Evolutionary conservation across 30 jellyfish, hydroid and myxozoan species (phyloP), one percentile per base, ranked within the genome.

Genomic region (Turritopsis rubra): DNA sequence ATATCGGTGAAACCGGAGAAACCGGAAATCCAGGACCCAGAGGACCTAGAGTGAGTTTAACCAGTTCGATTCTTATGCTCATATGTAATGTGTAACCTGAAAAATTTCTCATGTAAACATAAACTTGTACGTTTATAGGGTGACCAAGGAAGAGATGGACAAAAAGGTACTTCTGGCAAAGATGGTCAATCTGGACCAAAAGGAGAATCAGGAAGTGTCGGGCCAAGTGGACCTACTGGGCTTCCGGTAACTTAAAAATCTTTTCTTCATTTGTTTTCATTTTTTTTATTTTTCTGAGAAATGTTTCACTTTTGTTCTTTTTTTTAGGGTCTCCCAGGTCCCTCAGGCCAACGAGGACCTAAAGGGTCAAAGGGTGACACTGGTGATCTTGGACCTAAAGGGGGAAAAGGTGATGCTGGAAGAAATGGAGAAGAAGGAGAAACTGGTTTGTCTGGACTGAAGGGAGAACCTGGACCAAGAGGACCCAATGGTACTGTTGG

Each of bases 151-250:
- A 21, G 7, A 17, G 79, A 9, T 41, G 87, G 87, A 16, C 83
- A 83, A 7, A 80, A 80, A 65, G 87, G 96, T 17, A 77, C 90
- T 20, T 60, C 79, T 81, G 96, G 96, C 8, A 82, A 82, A 60
- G 83, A 89, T 74, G 96, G 96, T n/a, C 83, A 74, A 53, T 88
- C 79, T 73, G 97, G 97, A 81, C 86, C 88, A 23, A 85, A 90
- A 81, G 97, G 97, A 68, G 90, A 80, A 31, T 54, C 87, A 53
- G 97, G 97, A 66, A 77, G 97, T 71, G 81, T 22, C 54, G 97
- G 97, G 72, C 91, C 90, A 65, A 71, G 71, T 21, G 97, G 97
- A 82, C 79, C 93, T 9, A 88, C 89, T 82, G 97, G 97, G 26
- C 27, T 19, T 52, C 97, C 97, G 20, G 96, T 89, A 68, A 9